phyloP scores from a whole-genome alignment of 2,797 vertebrate species.

The Ambastaia sidthimunki region DNA sequence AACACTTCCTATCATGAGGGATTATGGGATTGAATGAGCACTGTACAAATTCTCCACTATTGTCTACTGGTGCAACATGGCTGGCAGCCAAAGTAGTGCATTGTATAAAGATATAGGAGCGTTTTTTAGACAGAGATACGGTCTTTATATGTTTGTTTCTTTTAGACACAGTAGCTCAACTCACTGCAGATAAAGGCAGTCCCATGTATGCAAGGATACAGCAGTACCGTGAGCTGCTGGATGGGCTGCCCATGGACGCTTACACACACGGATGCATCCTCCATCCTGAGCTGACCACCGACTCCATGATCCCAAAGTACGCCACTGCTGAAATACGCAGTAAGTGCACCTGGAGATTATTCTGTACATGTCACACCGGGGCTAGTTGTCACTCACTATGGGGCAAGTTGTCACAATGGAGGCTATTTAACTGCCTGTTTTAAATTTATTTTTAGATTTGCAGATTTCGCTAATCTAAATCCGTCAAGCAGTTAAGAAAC shows the following conservation, averaged over 20 bases:
- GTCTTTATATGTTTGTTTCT: constrained; percentile 16
- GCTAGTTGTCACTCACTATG: too few species aligned
- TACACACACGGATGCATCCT: constrained; percentile 99
- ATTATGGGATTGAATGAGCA: background rate
- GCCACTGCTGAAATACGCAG: constrained; percentile 99
- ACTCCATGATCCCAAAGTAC: constrained; percentile 99
- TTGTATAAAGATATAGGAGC: too few species aligned
- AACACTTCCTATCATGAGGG: background rate
- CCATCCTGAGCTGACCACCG: constrained; percentile 96
- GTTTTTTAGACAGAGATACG: background rate
- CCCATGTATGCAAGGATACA: constrained; percentile 85
- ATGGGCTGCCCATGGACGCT: constrained; percentile 96
- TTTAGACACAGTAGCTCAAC: constrained; percentile 87
- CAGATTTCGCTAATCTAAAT: too few species aligned
- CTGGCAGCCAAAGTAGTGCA: background rate
- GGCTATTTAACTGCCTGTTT: too few species aligned
- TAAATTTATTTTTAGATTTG: too few species aligned
- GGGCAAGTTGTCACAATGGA: background rate
- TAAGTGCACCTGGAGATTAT: constrained; percentile 80
- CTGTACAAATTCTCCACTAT: background rate
- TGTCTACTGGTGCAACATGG: background rate
- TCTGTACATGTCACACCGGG: background rate
- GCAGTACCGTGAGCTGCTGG: constrained; percentile 95
- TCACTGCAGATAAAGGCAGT: constrained; percentile 89
- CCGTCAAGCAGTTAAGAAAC: too few species aligned